Percentiles rank a stretch among this genome's conserved stretches.
phyloP scores from a whole-genome alignment of 2,797 vertebrate species.

The Denticeps clupeoides region DNA sequence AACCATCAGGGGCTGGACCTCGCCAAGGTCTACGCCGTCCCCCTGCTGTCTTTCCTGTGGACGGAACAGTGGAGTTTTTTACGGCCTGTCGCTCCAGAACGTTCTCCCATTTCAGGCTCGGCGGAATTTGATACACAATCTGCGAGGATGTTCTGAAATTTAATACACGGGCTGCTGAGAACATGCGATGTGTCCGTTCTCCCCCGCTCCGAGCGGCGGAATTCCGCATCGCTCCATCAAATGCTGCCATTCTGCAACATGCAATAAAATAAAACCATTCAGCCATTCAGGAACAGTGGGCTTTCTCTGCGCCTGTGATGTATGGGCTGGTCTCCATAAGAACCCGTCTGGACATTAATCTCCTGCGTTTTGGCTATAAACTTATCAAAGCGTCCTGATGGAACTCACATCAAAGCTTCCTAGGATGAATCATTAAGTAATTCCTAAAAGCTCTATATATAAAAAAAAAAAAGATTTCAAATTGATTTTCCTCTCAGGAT shows the following conservation, averaged over 20 bases:
- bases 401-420: neutral
- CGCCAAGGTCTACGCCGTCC: too few species aligned
- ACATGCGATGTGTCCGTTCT: neutral
- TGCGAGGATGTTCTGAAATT: too few species aligned
- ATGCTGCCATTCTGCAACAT: neutral
- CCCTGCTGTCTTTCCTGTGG: too few species aligned
- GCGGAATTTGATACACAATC: neutral
- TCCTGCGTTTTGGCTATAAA: neutral
- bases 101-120: neutral
- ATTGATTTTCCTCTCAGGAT: neutral
- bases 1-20: too few species aligned
- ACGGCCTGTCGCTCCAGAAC: neutral
- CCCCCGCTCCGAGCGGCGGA: neutral
- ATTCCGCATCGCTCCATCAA: neutral
- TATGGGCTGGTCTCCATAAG: constrained; percentile 8
- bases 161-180: too few species aligned
- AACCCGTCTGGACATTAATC: neutral
- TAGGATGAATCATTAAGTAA: neutral
- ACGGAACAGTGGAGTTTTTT: neutral
- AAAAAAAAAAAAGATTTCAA: neutral
- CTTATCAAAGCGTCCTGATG: neutral
- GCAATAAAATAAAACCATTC: constrained; percentile 13
- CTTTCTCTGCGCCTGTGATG: constrained; percentile 16
- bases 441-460: neutral
- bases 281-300: constrained; percentile 17